Evolutionary conservation across 2,888 invertebrate species (phyloP).

Genomic region (Sinohyriopsis cumingii): DNA sequence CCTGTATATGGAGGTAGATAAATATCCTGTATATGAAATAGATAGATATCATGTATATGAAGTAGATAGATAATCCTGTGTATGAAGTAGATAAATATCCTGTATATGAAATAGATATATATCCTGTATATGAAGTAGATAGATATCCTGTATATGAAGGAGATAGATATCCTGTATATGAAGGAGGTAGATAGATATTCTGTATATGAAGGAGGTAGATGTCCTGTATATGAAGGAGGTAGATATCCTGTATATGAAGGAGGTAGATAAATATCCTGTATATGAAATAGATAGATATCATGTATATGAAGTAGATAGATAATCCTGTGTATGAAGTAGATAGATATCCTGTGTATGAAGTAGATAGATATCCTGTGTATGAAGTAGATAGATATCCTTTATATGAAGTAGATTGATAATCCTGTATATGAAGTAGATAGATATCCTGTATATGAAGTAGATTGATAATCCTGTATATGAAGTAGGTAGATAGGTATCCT

Average conservation of each 20-base stretch:
- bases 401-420: too few species aligned
- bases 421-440: constrained; percentile 9
- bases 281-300: not conserved
- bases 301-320: not conserved
- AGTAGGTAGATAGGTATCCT: not conserved
- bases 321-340: constrained; percentile 9
- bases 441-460: not conserved
- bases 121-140: constrained; percentile 14
- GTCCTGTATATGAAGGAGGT: not conserved
- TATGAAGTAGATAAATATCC: constrained; percentile 5
- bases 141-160: too few species aligned
- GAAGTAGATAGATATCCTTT: constrained; percentile 1
- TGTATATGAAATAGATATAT: constrained; percentile 10
- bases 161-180: too few species aligned
- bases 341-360: constrained; percentile 10
- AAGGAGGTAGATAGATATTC: not conserved
- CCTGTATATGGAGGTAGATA: constrained; percentile 10
- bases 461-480: too few species aligned
- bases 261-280: constrained; percentile 1
- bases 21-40: not conserved
- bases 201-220: constrained; percentile 8
- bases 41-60: too few species aligned
- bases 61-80: constrained; percentile 3
- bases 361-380: constrained; percentile 8
- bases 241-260: too few species aligned